Conservation (phyloP, 2,888 invertebrate genomes). For the Lottia scabra region DNA sequence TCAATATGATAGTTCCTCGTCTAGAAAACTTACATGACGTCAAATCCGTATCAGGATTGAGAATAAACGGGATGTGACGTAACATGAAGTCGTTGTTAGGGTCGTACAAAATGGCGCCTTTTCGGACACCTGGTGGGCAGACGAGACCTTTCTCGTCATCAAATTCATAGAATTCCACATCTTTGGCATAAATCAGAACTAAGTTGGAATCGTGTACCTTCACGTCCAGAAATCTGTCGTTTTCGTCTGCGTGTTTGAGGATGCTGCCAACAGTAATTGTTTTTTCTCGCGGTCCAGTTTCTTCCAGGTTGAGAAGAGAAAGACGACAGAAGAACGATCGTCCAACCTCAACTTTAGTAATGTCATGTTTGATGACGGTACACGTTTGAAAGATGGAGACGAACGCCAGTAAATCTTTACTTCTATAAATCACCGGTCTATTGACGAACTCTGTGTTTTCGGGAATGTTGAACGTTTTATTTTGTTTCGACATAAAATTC, state of each 20-base stretch:
- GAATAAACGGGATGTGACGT: constrained; percentile 38
- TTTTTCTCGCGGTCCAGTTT: constrained; percentile 15
- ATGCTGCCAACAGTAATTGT: constrained; percentile 40
- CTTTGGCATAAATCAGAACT: constrained; percentile 48
- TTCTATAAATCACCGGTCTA: constrained; percentile 34
- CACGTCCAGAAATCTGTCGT: constrained; percentile 45
- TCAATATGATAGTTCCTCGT: constrained; percentile 38
- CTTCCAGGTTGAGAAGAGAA: constrained; percentile 31
- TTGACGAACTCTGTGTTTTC: constrained; percentile 45
- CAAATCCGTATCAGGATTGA: constrained; percentile 39
- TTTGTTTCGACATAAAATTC: constrained; percentile 30
- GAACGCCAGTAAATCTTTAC: constrained; percentile 32
- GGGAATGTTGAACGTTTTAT: constrained; percentile 37
- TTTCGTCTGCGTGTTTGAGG: constrained; percentile 32
- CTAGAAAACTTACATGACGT: constrained; percentile 36
- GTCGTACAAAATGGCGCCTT: constrained; percentile 52
- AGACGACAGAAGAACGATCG: constrained; percentile 36
- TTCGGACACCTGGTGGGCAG: constrained; percentile 34
- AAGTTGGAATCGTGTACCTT: constrained; percentile 34
- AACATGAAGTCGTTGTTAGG: constrained; percentile 39
- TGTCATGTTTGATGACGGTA: neutral
- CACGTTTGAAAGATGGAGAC: constrained; percentile 44
- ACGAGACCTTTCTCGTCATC: constrained; percentile 41
- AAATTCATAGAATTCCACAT: constrained; percentile 37
- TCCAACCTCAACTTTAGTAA: constrained; percentile 30